Conservation (phyloP, 2,113 vertebrate genomes). For the Labeo catla region DNA sequence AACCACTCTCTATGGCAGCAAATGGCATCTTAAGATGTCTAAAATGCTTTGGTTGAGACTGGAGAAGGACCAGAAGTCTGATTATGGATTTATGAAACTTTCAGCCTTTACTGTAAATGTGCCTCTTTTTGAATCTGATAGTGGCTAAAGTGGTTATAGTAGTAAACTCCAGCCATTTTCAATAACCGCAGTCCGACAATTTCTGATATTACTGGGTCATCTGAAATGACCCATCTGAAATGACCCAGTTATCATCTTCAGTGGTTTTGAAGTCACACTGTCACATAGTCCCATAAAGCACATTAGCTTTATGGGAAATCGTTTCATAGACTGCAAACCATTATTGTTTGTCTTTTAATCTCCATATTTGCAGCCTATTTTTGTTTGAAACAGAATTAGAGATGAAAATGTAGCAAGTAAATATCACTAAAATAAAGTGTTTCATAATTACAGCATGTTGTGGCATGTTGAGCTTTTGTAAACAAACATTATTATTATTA, state of each 20-base stretch:
- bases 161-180: conserved; percentile 40
- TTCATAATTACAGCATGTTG: neutral
- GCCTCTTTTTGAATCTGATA: conserved; percentile 35
- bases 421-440: neutral
- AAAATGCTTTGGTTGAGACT: conserved; percentile 51
- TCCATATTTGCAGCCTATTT: neutral
- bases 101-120: conserved; percentile 49
- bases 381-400: neutral
- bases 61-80: conserved; percentile 60
- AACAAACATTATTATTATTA: neutral
- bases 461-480: neutral
- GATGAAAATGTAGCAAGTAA: neutral
- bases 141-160: conserved; percentile 31
- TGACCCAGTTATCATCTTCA: conserved; percentile 40
- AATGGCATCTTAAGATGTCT: conserved; percentile 51
- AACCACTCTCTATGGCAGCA: conserved; percentile 41
- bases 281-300: too few relatives aligned
- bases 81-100: conserved; percentile 71
- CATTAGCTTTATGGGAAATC: neutral
- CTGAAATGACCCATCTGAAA: conserved; percentile 36
- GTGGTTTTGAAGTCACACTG: neutral
- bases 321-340: conserved; percentile 17
- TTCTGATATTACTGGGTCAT: conserved; percentile 45
- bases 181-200: conserved; percentile 4
- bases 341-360: neutral